phyloP scores from a whole-genome alignment of 2,888 invertebrate genomes.

The Margaritifera margaritifera region DNA sequence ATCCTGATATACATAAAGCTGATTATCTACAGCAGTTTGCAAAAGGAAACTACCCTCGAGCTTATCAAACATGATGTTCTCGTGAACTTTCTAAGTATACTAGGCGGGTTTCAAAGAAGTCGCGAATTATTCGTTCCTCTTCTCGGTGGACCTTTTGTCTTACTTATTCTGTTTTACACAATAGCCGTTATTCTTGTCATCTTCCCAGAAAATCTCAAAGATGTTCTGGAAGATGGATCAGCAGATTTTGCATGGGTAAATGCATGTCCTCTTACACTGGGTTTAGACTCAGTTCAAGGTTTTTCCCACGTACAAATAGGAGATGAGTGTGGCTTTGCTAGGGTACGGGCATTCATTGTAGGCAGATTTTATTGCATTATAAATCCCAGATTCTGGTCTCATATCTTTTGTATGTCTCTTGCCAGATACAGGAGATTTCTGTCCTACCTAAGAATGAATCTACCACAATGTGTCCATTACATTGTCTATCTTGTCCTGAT shows the following conservation, averaged over 20 bases:
- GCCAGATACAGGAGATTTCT: slow-evolving; percentile 1
- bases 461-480: no score
- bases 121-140: slow-evolving; percentile 15
- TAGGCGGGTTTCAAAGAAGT: slow-evolving; percentile 27
- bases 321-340: slow-evolving; percentile 15
- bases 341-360: background rate
- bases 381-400: slow-evolving; percentile 18
- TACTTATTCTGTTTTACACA: slow-evolving; percentile 14
- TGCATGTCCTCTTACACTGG: slow-evolving; percentile 10
- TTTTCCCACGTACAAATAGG: slow-evolving; percentile 9
- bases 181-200: slow-evolving; percentile 18
- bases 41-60: slow-evolving; percentile 11
- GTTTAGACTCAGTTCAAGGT: slow-evolving; percentile 10
- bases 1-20: slow-evolving; percentile 18
- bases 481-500: background rate
- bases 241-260: background rate
- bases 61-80: slow-evolving; percentile 22
- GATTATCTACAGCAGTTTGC: slow-evolving; percentile 12
- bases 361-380: slow-evolving; percentile 11
- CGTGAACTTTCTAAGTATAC: slow-evolving; percentile 28
- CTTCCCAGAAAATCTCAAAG: slow-evolving; percentile 11
- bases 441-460: background rate
- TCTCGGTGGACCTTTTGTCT: slow-evolving; percentile 26
- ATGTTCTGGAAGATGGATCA: slow-evolving; percentile 9
- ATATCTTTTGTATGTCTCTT: background rate